These are phyloP conservation scores for Hipposideros larvatus DNA, from an alignment of 2,797 vertebrate species.

Conservation along the genomic window DNA sequence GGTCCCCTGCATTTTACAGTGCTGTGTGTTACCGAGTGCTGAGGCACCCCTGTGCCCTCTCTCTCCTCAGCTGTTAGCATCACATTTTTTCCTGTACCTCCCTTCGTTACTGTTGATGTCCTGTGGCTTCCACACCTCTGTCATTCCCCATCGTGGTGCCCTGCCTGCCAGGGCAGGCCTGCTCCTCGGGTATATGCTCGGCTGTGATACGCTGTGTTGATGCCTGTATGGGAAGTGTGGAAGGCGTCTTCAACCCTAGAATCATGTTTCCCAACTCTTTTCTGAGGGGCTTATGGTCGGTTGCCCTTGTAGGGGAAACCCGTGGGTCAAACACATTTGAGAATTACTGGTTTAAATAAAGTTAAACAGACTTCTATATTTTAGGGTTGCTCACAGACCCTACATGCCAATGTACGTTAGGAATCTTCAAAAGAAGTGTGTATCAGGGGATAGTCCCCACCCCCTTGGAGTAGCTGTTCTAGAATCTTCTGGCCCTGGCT, in stretches of 20 bases:
- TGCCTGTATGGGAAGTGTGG: not conserved
- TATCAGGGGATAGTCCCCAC: not conserved
- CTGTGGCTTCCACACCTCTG: not conserved
- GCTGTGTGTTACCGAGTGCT: too few species aligned
- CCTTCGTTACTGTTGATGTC: not conserved
- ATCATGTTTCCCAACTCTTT: not conserved
- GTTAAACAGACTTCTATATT: not conserved
- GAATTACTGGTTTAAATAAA: not conserved
- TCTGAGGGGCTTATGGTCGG: not conserved
- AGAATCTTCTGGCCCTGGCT: not conserved
- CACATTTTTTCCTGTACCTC: too few species aligned
- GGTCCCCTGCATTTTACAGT: not conserved
- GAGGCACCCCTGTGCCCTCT: rapidly evolving
- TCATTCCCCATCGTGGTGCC: too few species aligned
- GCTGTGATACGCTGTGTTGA: too few species aligned
- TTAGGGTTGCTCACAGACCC: not conserved
- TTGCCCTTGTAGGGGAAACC: not conserved
- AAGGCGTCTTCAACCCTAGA: not conserved
- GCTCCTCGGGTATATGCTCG: not conserved
- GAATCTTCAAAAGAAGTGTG: not conserved
- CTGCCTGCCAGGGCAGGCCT: rapidly evolving
- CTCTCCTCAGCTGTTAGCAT: not conserved
- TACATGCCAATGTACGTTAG: too few species aligned
- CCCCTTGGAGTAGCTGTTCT: not conserved
- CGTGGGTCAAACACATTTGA: not conserved